Percentiles rank a stretch among this genome's conserved stretches.
Conservation (phyloP, 2,113 vertebrate genomes). For the Protomyctophum bolini region DNA sequence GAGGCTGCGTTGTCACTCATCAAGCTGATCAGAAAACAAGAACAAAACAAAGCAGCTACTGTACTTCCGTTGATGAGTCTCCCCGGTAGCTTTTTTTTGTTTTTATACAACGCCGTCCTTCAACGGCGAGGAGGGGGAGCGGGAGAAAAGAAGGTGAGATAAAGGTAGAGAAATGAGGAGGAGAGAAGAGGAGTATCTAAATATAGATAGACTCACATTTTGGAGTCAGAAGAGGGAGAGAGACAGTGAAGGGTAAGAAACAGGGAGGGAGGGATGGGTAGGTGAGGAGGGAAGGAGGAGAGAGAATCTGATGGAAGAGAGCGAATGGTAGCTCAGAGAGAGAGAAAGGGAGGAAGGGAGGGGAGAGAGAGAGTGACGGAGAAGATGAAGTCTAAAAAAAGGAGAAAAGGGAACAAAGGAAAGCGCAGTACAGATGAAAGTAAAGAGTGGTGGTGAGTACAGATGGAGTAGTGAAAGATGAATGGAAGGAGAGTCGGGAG, state of each 20-base stretch:
- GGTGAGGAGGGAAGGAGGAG: slow-evolving; percentile 9
- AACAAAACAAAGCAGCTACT: slow-evolving; percentile 38
- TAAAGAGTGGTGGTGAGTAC: too few species aligned
- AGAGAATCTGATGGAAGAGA: slow-evolving; percentile 14
- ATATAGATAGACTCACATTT: slow-evolving; percentile 72
- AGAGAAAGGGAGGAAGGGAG: neutral
- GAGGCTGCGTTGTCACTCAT: slow-evolving; percentile 70
- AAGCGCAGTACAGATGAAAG: too few species aligned
- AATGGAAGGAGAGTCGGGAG: neutral
- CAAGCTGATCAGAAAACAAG: slow-evolving; percentile 66
- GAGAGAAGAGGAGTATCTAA: slow-evolving; percentile 73
- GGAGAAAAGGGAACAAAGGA: too few species aligned
- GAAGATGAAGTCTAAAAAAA: too few species aligned
- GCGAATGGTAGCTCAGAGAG: slow-evolving; percentile 14
- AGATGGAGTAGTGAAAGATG: slow-evolving; percentile 2
- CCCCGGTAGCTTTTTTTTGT: slow-evolving; percentile 18
- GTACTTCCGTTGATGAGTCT: slow-evolving; percentile 65
- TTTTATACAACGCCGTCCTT: slow-evolving; percentile 67
- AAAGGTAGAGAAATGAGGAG: slow-evolving; percentile 71
- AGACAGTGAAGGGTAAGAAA: slow-evolving; percentile 43
- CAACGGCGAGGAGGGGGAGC: slow-evolving; percentile 37
- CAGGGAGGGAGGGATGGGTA: neutral
- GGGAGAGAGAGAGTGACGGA: neutral
- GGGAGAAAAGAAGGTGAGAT: slow-evolving; percentile 59
- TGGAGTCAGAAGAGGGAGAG: slow-evolving; percentile 64